These are phyloP conservation scores for Cepaea hortensis DNA, from an alignment of 2,888 invertebrate genomes.

Conservation along the genomic window DNA sequence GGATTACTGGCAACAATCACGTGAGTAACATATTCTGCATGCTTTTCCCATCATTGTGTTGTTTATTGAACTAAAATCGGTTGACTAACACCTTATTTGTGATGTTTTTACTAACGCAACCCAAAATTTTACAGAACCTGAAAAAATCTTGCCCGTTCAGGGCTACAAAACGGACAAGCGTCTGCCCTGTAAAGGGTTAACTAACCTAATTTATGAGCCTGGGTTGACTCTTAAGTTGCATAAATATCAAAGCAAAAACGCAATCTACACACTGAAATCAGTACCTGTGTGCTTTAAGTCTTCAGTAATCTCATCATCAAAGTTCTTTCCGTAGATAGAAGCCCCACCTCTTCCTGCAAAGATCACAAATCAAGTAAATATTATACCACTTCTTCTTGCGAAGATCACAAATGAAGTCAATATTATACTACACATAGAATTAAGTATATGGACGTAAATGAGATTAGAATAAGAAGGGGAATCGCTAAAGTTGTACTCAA, in stretches of 20 bases:
- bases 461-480: not conserved
- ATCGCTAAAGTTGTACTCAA: not conserved
- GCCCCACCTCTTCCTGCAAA: conserved; percentile 88
- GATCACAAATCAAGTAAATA: not conserved
- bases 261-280: not conserved
- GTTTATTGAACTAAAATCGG: too few species aligned
- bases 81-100: too few species aligned
- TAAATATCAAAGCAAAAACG: not conserved
- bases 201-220: too few species aligned
- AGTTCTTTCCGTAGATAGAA: conserved; percentile 95
- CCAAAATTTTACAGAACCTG: too few species aligned
- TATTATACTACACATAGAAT: not conserved
- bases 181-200: too few species aligned
- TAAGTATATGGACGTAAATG: not conserved
- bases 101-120: too few species aligned
- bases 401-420: not conserved
- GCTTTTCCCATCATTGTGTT: too few species aligned
- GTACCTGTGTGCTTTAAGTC: conserved; percentile 95
- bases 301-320: conserved; percentile 95
- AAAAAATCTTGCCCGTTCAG: too few species aligned
- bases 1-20: too few species aligned
- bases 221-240: too few species aligned
- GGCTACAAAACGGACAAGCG: too few species aligned
- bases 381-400: conserved; percentile 79
- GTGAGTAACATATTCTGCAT: too few species aligned